Evolutionary conservation across 2,888 invertebrate genomes (phyloP).

Genomic region (Parelbella ahira): DNA sequence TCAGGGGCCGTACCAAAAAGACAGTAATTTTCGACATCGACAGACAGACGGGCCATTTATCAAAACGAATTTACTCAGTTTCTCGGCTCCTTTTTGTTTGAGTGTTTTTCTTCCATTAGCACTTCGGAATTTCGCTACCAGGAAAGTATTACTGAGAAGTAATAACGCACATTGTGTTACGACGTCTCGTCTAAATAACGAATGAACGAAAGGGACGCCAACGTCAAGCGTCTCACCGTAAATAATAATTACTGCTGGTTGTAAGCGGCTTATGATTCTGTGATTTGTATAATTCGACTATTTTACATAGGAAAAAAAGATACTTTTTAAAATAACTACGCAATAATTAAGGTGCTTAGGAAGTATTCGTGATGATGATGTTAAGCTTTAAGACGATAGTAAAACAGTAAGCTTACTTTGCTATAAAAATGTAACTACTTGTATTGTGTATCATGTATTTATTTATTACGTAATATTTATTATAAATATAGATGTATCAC

Average conservation of each 20-base stretch:
- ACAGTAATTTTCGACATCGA: slow-evolving; percentile 17
- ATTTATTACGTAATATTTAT: too few relatives aligned
- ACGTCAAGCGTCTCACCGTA: neutral
- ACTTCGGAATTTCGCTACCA: slow-evolving; percentile 4
- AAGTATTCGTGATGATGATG: too few relatives aligned
- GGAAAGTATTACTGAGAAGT: slow-evolving; percentile 1
- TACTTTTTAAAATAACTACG: too few relatives aligned
- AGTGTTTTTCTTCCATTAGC: slow-evolving; percentile 10
- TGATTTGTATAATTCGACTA: neutral
- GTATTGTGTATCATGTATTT: too few relatives aligned
- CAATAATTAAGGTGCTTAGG: too few relatives aligned
- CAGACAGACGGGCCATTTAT: slow-evolving; percentile 11
- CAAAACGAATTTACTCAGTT: slow-evolving; percentile 7
- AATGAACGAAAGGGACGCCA: neutral
- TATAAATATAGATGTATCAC: too few relatives aligned
- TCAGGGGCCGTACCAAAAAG: slow-evolving; percentile 1
- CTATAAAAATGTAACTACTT: too few relatives aligned
- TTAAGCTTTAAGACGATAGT: too few relatives aligned
- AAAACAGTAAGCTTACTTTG: too few relatives aligned
- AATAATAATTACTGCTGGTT: neutral
- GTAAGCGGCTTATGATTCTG: neutral
- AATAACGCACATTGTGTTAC: neutral
- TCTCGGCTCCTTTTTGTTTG: neutral
- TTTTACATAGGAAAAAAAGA: too few relatives aligned
- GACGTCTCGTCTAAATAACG: neutral